Base-by-base conservation (phyloP, 2,888 invertebrate genomes). In the Xestia sexstrigata region DNA sequence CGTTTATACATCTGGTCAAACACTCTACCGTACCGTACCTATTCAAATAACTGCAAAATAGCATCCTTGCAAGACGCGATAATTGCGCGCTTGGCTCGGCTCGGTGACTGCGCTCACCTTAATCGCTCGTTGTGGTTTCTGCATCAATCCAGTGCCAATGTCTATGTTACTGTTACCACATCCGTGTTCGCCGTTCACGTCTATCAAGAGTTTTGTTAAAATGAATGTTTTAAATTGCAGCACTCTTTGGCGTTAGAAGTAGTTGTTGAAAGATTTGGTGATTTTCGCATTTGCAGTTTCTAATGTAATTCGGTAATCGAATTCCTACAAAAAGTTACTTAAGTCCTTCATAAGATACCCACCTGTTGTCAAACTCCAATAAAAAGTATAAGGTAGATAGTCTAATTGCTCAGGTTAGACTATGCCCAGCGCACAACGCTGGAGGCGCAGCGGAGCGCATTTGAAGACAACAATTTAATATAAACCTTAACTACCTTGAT, bases 41-140 rank as follows among this genome's bases (percentile, higher is more conserved):
- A n/a, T 67, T 67, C 2, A 52, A 73, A 55, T 68, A 63, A 68
- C 15, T 13, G 60, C 11, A 20, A 68, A 74, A 70, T 49, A n/a
- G 20, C 17, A 45, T 63, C 70, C 42, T 70, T 58, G 39, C 20
- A 35, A 62, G 39, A 63, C 42, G 55, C 82, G 42, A 47, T 82
- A 62, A 78, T 78, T 63, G 52, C 20, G 65, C 65, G 26, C 55
- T n/a, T 77, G 55, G 35, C 15, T 67, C 35, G 45, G 52, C 42
- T 68, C 65, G 69, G 35, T 69, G 63, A 45, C 70, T 70, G 67
- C 79, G 45, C 67, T 75, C 62, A 69, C 42, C 63, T 39, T 70
- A 70, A 79, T 70, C 66, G 17, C 20, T 13, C 17, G 83, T 82
- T 66, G 66, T 67, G 71, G 83, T 75, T 42, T 58, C 67, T 76